These are phyloP conservation scores for Ochlodes sylvanus DNA, from an alignment of 2,888 invertebrate species.

Conservation along the genomic window DNA sequence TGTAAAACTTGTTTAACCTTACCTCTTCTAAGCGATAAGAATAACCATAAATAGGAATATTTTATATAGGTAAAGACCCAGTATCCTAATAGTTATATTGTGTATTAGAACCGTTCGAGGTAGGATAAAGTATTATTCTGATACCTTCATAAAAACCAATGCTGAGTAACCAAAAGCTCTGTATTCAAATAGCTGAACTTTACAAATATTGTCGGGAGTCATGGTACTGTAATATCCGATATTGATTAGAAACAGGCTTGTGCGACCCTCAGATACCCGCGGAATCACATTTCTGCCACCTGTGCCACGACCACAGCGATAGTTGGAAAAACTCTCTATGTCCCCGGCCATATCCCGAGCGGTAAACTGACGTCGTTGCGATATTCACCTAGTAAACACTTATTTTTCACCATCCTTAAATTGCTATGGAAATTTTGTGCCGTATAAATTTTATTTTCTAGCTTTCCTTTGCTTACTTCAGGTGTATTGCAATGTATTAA, in stretches of 20 bases:
- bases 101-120: not conserved
- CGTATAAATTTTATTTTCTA: too few relatives aligned
- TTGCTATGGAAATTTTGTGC: slow-evolving; percentile 59
- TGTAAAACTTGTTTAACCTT: not conserved
- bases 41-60: not conserved
- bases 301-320: slow-evolving; percentile 68
- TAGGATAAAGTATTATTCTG: not conserved
- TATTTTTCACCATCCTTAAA: slow-evolving; percentile 63
- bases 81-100: not conserved
- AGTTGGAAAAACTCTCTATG: slow-evolving; percentile 57
- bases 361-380: slow-evolving; percentile 63
- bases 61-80: not conserved
- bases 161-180: not conserved
- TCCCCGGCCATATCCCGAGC: slow-evolving; percentile 65
- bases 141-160: slow-evolving; percentile 7
- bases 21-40: not conserved
- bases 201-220: slow-evolving; percentile 20
- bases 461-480: too few relatives aligned
- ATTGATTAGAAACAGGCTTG: slow-evolving; percentile 24
- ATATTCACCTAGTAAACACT: slow-evolving; percentile 80
- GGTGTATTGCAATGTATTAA: too few relatives aligned
- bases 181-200: slow-evolving; percentile 11
- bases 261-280: slow-evolving; percentile 58
- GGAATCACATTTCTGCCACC: slow-evolving; percentile 76
- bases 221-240: slow-evolving; percentile 7